These are phyloP conservation scores for Astyanax mexicanus DNA, from an alignment of 2,797 vertebrate genomes.

Conservation along the genomic window DNA sequence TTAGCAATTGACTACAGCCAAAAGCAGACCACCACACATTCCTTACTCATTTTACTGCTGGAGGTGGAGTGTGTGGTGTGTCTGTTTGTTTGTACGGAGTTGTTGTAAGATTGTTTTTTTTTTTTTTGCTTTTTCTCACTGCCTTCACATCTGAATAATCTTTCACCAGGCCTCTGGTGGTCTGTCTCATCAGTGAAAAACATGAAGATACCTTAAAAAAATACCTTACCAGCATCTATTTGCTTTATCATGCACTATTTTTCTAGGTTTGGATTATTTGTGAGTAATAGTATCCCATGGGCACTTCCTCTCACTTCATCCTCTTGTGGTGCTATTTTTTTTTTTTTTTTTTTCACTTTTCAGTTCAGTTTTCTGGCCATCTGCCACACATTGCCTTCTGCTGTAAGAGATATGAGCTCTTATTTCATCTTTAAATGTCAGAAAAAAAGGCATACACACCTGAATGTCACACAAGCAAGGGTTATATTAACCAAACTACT, in stretches of 20 bases:
- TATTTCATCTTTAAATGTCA: conserved; percentile 13
- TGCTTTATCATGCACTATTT: conserved; percentile 35
- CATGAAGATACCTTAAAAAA: conserved; percentile 23
- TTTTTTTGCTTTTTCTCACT: conserved; percentile 56
- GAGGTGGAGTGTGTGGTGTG: conserved; percentile 49
- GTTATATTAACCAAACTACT: background rate
- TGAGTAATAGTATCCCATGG: background rate
- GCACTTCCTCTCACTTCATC: conserved; percentile 8
- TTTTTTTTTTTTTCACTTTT: background rate
- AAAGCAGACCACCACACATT: conserved; percentile 47
- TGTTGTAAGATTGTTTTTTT: conserved; percentile 36
- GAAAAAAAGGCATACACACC: conserved; percentile 11
- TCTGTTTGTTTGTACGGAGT: conserved; percentile 26
- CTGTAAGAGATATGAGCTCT: background rate
- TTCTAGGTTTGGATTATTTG: background rate
- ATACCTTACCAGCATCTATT: conserved; percentile 25
- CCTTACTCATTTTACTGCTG: conserved; percentile 44
- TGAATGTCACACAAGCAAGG: background rate
- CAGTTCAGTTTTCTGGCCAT: conserved; percentile 6
- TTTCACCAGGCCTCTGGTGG: conserved; percentile 38
- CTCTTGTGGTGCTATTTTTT: conserved; percentile 18
- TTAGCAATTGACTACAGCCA: conserved; percentile 41
- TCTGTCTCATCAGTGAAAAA: conserved; percentile 36
- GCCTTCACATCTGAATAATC: conserved; percentile 59
- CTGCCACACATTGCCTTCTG: conserved; percentile 41